Percentiles rank a stretch among this genome's conserved stretches.
Evolutionary conservation across 2,888 invertebrate species (phyloP).

Genomic region (Archaeoteleia sp.): DNA sequence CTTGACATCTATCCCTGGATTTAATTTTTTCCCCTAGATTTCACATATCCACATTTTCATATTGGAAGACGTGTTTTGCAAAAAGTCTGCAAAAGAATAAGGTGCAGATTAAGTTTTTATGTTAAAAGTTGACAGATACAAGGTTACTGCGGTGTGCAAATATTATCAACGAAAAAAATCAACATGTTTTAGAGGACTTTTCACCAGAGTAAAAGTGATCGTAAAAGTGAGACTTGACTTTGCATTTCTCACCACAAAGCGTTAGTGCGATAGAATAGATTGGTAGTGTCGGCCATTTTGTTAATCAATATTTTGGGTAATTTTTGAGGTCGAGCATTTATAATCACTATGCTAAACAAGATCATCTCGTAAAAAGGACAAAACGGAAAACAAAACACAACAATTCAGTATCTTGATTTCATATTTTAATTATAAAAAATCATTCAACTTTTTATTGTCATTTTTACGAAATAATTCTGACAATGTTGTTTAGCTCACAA

Average conservation of each 20-base stretch:
- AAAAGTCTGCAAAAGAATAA: conserved; percentile 23
- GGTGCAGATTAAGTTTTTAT: not conserved
- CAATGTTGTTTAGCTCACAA: not conserved
- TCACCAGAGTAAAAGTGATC: not conserved
- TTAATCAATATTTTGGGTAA: not conserved
- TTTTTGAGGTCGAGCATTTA: no score
- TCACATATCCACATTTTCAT: conserved; percentile 16
- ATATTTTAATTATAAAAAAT: not conserved
- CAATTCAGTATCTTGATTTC: not conserved
- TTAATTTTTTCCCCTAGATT: conserved; percentile 17
- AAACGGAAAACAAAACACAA: no score
- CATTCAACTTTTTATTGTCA: conserved; percentile 1
- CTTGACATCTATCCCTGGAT: conserved; percentile 27
- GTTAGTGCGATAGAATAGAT: conserved; percentile 9
- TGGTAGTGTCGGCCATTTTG: not conserved
- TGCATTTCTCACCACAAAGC: conserved; percentile 5
- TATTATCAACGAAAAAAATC: no score
- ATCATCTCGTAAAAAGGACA: no score
- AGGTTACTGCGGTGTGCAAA: no score
- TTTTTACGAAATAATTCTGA: not conserved
- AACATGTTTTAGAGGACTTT: not conserved
- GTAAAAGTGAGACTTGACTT: conserved; percentile 26
- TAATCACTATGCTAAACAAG: no score
- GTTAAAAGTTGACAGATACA: not conserved
- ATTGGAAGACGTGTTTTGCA: conserved; percentile 62